Percentiles rank a stretch among this genome's conserved stretches.
Conservation (phyloP, 2,888 invertebrate genomes). For the Anticlea derivata region DNA sequence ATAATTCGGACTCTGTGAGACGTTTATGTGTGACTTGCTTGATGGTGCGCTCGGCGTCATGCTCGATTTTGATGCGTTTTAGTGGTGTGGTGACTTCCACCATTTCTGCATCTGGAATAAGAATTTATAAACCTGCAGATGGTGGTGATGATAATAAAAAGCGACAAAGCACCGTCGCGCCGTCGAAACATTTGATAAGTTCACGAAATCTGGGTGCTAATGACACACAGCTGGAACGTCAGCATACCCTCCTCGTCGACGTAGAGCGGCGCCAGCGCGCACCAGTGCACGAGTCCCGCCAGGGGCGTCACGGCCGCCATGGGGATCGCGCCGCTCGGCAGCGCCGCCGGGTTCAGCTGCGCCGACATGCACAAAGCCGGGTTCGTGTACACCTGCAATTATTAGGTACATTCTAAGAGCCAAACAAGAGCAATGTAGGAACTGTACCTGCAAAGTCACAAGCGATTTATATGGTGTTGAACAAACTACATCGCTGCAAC, state of each 20-base stretch:
- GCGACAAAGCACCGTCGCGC: too few relatives aligned
- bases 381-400: constrained; percentile 83
- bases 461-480: too few relatives aligned
- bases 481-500: too few relatives aligned
- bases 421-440: too few relatives aligned
- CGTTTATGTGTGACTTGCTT: constrained; percentile 51
- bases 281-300: constrained; percentile 91
- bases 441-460: too few relatives aligned
- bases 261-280: constrained; percentile 87
- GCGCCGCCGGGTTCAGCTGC: constrained; percentile 84
- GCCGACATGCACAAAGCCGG: constrained; percentile 88
- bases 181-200: too few relatives aligned
- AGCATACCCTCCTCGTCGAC: constrained; percentile 42
- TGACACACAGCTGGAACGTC: too few relatives aligned
- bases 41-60: constrained; percentile 49
- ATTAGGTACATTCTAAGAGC: too few relatives aligned
- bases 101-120: constrained; percentile 64
- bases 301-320: constrained; percentile 93
- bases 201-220: too few relatives aligned
- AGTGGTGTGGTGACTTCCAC: constrained; percentile 58
- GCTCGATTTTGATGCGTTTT: constrained; percentile 74
- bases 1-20: constrained; percentile 71
- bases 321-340: constrained; percentile 91
- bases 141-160: too few relatives aligned
- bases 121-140: neutral